Evolutionary conservation across 2,113 vertebrate genomes (phyloP), one percentile per base, ranked within the genome.

Genomic region (Seriola rivoliana): DNA sequence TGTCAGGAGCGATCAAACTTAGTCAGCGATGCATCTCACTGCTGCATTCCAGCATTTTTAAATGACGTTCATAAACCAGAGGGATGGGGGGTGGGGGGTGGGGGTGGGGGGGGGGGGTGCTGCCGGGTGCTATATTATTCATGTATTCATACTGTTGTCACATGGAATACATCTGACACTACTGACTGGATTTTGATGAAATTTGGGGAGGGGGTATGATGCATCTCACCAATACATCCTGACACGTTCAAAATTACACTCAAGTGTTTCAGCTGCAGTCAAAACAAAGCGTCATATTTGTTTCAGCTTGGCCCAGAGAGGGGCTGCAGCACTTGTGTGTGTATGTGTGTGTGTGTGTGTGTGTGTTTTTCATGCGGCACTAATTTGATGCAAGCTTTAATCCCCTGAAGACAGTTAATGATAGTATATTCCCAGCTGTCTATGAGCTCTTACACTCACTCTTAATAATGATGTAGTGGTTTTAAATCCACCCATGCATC

Each of bases 71-170:
- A 78, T 36, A 62, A 75, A 70, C 59, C 81, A 44, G 16, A 38
- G 36, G 70, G 29, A 29, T 29, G 29, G 29, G 29, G 29, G 29
- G 25, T 2, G 29, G 29, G 29, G 29, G 77, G 32, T 14, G 46
- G 36, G 69, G 3, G 48, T 8, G 38, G 4, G 38, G n/a, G n/a
- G n/a, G n/a, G n/a, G n/a, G n/a, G n/a, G n/a, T n/a, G n/a, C 10
- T 8, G 19, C 14, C 8, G 14, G 60, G 36, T 16, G 65, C 19
- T 77, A 17, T 48, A 59, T 81, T 90, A 91, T 92, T 89, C 84
- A 93, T 88, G 78, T 83, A 71, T 88, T 83, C 75, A 70, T 73
- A 13, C 79, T 80, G 68, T 65, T 84, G 88, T 90, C 88, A 86
- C 73, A 78, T 44, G 34, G 50, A 83, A 87, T 89, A 57, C 38